Base-by-base conservation (phyloP, 2,113 vertebrate species). In the Psammodynastes pulverulentus region DNA sequence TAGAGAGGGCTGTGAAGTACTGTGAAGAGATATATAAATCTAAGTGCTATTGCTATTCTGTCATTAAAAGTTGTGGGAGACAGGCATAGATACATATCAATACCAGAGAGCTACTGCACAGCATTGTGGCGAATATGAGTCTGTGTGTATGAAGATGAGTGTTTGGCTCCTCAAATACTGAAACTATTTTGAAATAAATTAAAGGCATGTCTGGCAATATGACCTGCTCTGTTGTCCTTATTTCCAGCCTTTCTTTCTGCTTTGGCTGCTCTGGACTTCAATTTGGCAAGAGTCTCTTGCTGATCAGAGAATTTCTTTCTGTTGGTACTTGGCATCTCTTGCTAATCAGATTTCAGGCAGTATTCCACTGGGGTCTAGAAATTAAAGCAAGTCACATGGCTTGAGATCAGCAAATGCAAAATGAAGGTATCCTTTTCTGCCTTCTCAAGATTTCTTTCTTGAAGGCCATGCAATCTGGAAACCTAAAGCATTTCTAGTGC, bases 211-310 rank as follows among this genome's bases (percentile, higher is more conserved):
- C 48, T 90, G 72, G 21, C 49, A 84, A 90, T 13, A 51, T 0
- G 24, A 26, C 3, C 67, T 23, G 88, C 92, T 92, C 88, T 84
- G 23, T 94, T 89, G 84, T 48, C 52, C 79, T 94, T 93, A 89
- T 62, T 26, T 94, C 86, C 84, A 46, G 67, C 52, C 91, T 93
- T 52, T 51, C 58, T 54, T 29, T 87, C 12, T 39, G 15, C 88
- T 92, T 85, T 89, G 92, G 62, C 46, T 96, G 53, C 1, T 94
- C 91, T 89, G 46, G 85, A 19, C n/a, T 91, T 58, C 24, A 86
- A 93, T 48, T 94, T 96, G 93, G 95, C 94, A 95, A 93, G 48
- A 94, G 91, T 92, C 92, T 53, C 92, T 43, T 72, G 92, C 56
- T 89, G 49, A 85, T 95, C 92, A 91, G 93, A 94, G 89, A 0